phyloP scores from a whole-genome alignment of 2,797 vertebrate species.

The Coracias cyanogaster region DNA sequence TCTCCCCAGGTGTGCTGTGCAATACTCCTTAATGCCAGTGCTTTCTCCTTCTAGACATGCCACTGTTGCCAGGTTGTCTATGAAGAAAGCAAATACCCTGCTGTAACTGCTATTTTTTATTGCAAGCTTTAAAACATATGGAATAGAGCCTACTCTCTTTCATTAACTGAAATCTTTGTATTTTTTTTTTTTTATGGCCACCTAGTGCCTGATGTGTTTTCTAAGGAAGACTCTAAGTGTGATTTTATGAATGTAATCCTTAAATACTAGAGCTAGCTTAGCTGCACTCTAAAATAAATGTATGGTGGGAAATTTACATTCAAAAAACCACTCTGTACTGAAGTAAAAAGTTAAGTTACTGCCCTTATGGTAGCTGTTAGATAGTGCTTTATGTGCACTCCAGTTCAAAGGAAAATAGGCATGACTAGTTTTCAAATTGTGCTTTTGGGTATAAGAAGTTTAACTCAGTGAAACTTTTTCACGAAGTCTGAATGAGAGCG shows the following conservation, averaged over 20 bases:
- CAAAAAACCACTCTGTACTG: background rate
- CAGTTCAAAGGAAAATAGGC: background rate
- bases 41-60: background rate
- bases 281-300: background rate
- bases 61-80: background rate
- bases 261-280: background rate
- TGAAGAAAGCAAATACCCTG: background rate
- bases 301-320: background rate
- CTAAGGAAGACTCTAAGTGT: background rate
- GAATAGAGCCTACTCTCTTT: background rate
- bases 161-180: background rate
- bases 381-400: background rate
- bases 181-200: background rate
- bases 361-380: background rate
- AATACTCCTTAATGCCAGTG: background rate
- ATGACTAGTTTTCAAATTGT: background rate
- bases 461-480: background rate
- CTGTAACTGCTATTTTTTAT: background rate
- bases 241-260: background rate
- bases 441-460: background rate
- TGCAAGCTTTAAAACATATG: background rate
- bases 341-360: background rate
- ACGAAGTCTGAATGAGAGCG: background rate
- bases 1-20: background rate
- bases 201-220: rapidly evolving